phyloP scores from a whole-genome alignment of 2,113 vertebrate genomes.

The Bubo bubo region DNA sequence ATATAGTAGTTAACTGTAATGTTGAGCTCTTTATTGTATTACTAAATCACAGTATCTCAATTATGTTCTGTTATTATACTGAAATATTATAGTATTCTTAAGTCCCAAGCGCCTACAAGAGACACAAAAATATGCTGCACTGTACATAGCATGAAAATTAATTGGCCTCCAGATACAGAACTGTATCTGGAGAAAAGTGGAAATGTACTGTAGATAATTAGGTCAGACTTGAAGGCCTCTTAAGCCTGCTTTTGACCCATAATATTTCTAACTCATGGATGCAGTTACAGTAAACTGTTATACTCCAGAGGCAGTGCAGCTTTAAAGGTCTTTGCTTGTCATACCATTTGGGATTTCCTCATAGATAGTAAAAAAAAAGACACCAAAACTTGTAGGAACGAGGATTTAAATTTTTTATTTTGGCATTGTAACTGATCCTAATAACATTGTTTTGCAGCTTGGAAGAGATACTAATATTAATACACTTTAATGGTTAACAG shows the following conservation, averaged over 20 bases:
- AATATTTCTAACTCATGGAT: conserved; percentile 9
- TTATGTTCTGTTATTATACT: background rate
- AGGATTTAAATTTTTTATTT: background rate
- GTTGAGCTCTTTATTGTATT: background rate
- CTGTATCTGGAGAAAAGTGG: background rate
- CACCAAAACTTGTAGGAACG: background rate
- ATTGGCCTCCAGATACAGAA: conserved; percentile 23
- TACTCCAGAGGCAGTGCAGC: background rate
- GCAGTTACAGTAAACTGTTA: background rate
- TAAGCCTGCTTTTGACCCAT: conserved; percentile 15
- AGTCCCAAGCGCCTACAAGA: background rate
- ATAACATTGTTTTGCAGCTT: background rate
- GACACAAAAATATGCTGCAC: background rate
- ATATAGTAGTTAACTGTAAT: background rate
- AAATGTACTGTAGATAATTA: conserved; percentile 25
- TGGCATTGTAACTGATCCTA: background rate
- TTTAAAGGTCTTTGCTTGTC: conserved; percentile 18
- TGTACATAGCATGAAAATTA: conserved; percentile 16
- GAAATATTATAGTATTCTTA: background rate
- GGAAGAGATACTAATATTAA: background rate
- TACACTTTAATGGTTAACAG: background rate
- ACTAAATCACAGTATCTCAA: background rate
- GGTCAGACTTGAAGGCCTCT: background rate
- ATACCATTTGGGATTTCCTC: background rate
- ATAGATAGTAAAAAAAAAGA: background rate